A percentile compares a stretch with the other conserved stretches of the same genome.
Evolutionary conservation across 2,797 vertebrate genomes (phyloP).

Genomic region (Schizopygopsis malacanthus): DNA sequence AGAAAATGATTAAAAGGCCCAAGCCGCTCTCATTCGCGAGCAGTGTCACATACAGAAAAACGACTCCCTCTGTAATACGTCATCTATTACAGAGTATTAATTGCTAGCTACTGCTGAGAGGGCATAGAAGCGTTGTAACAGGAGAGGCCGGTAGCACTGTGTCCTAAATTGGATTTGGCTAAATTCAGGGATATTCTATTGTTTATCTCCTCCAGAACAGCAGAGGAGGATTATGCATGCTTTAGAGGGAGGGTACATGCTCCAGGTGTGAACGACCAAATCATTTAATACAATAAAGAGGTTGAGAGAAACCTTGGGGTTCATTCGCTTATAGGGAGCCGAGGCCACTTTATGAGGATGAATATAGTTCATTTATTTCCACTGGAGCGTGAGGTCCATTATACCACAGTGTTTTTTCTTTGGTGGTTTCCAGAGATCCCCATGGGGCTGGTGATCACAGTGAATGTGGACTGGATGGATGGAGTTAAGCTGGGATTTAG

Average conservation of each 20-base stretch:
- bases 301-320: constrained; percentile 13
- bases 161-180: constrained; percentile 50
- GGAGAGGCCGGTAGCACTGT: constrained; percentile 2
- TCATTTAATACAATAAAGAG: constrained; percentile 23
- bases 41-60: constrained; percentile 49
- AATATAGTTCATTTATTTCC: constrained; percentile 45
- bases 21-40: constrained; percentile 53
- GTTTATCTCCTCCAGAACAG: constrained; percentile 51
- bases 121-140: constrained; percentile 21
- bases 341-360: constrained; percentile 36
- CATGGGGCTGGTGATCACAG: constrained; percentile 10
- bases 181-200: constrained; percentile 52
- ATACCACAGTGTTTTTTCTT: not conserved
- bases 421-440: not conserved
- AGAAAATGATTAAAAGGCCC: constrained; percentile 35
- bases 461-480: constrained; percentile 27
- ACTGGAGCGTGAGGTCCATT: constrained; percentile 22
- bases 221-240: constrained; percentile 41
- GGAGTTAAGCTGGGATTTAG: constrained; percentile 31
- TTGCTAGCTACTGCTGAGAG: constrained; percentile 44
- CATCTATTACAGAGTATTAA: constrained; percentile 61
- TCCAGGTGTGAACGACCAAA: constrained; percentile 26
- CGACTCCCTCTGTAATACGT: constrained; percentile 61
- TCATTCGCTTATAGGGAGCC: constrained; percentile 22
- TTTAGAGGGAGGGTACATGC: constrained; percentile 33